Percentiles rank a stretch among this genome's conserved stretches.
Evolutionary conservation across 2,797 vertebrate genomes (phyloP).

Genomic region (Anabacerthia variegaticeps): DNA sequence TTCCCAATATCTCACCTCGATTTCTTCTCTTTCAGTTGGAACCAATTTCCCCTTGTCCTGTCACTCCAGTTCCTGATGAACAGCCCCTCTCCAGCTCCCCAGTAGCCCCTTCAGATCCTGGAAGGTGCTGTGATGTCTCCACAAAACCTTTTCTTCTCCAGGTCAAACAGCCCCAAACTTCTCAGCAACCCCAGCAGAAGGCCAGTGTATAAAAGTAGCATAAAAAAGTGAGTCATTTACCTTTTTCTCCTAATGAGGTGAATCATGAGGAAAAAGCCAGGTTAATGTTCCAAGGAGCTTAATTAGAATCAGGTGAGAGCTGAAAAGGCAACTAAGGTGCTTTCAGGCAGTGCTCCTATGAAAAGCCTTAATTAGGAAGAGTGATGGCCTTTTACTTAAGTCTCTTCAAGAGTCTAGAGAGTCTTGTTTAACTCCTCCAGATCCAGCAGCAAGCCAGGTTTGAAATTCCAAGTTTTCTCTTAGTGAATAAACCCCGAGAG

Average conservation of each 20-base stretch:
- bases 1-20: accelerated
- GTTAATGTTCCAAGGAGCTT: conserved; percentile 93
- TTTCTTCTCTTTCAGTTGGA: not conserved
- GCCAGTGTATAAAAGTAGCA: conserved; percentile 29
- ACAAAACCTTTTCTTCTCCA: not conserved
- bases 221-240: conserved; percentile 84
- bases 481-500: not conserved
- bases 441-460: conserved; percentile 65
- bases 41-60: no score
- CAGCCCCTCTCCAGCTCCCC: not conserved
- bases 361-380: conserved; percentile 94
- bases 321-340: conserved; percentile 86
- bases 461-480: conserved; percentile 28
- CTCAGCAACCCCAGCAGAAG: not conserved
- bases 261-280: conserved; percentile 82
- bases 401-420: conserved; percentile 76
- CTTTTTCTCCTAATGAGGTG: conserved; percentile 89
- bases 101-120: no score
- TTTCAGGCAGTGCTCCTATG: conserved; percentile 87
- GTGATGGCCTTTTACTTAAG: conserved; percentile 91
- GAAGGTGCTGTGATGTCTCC: not conserved
- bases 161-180: not conserved
- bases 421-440: conserved; percentile 78
- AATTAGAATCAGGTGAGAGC: conserved; percentile 94
- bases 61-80: not conserved